Evolutionary conservation across 2,888 invertebrate genomes (phyloP).

Genomic region (Thymelicus lineola): DNA sequence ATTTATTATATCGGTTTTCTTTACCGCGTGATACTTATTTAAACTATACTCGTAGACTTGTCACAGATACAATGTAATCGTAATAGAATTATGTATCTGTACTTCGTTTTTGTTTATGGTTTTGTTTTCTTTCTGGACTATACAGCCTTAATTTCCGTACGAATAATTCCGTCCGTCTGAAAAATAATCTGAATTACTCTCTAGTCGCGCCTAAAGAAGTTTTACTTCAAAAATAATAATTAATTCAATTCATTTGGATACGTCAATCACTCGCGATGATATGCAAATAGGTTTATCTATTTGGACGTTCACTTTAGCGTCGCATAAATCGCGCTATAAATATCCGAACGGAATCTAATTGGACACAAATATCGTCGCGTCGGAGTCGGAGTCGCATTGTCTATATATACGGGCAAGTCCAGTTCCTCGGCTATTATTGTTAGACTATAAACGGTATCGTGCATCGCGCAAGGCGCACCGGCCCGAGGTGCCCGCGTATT

Average conservation of each 20-base stretch:
- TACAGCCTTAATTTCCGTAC: too few species aligned
- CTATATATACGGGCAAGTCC: constrained; percentile 46
- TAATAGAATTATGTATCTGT: too few species aligned
- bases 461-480: constrained; percentile 52
- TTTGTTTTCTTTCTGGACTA: too few species aligned
- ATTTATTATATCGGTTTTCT: too few species aligned
- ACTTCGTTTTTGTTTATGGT: too few species aligned
- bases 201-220: too few species aligned
- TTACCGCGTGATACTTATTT: too few species aligned
- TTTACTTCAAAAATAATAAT: too few species aligned
- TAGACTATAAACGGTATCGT: constrained; percentile 68
- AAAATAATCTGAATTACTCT: too few species aligned
- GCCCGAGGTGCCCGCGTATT: constrained; percentile 57
- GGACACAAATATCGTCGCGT: constrained; percentile 30
- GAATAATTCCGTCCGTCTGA: too few species aligned
- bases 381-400: constrained; percentile 18
- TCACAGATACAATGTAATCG: too few species aligned
- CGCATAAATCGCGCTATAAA: constrained; percentile 14
- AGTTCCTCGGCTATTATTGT: constrained; percentile 74
- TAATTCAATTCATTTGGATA: not conserved
- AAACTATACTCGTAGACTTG: too few species aligned
- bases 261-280: not conserved
- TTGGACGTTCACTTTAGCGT: constrained; percentile 6
- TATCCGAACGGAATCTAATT: constrained; percentile 17
- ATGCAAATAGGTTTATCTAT: constrained; percentile 11